These are phyloP conservation scores for Anthoscopus minutus DNA, from an alignment of 2,113 vertebrate species.

Conservation along the genomic window DNA sequence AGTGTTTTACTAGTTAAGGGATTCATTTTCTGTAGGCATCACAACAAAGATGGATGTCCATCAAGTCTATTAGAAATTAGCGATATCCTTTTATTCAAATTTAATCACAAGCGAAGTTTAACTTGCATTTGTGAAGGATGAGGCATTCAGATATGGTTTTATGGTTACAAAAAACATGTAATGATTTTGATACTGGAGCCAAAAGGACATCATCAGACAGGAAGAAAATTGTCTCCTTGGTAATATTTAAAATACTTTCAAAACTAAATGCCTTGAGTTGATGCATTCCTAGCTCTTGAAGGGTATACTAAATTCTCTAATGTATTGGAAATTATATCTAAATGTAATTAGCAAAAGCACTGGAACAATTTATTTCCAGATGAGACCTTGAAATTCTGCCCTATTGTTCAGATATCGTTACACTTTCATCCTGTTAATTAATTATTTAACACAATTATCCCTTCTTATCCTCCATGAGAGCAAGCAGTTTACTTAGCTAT, in stretches of 20 bases:
- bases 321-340: slow-evolving; percentile 60
- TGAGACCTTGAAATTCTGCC: slow-evolving; percentile 43
- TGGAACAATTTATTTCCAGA: slow-evolving; percentile 35
- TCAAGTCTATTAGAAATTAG: slow-evolving; percentile 56
- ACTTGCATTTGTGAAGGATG: slow-evolving; percentile 56
- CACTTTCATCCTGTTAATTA: slow-evolving; percentile 27
- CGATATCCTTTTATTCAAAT: slow-evolving; percentile 61
- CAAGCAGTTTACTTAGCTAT: not conserved
- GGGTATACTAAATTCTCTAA: slow-evolving; percentile 39
- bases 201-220: slow-evolving; percentile 63
- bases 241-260: slow-evolving; percentile 64
- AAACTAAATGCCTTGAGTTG: slow-evolving; percentile 46
- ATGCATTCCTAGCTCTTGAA: slow-evolving; percentile 50
- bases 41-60: slow-evolving; percentile 45
- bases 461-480: not conserved
- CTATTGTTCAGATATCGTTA: slow-evolving; percentile 40
- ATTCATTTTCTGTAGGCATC: slow-evolving; percentile 40
- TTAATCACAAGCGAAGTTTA: slow-evolving; percentile 62
- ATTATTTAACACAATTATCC: slow-evolving; percentile 41
- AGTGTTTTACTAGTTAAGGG: not conserved
- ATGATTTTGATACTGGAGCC: slow-evolving; percentile 67
- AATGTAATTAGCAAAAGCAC: slow-evolving; percentile 53
- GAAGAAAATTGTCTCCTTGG: slow-evolving; percentile 62
- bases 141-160: slow-evolving; percentile 47
- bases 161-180: slow-evolving; percentile 33